Conservation (phyloP, 2,888 invertebrate species). For the Cataglyphis rosenhaueri region DNA sequence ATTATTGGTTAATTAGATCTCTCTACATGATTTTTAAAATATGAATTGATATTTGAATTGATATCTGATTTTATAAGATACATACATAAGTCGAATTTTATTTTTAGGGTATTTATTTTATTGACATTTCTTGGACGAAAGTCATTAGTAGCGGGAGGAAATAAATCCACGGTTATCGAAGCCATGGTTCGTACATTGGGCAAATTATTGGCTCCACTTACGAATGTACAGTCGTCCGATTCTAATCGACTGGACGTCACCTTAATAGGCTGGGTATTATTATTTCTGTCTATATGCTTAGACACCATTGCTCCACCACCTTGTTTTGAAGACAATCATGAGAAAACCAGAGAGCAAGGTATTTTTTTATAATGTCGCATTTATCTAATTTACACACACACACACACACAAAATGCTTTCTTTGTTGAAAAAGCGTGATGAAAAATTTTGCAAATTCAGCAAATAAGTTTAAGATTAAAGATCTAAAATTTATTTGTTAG, state of each 20-base stretch:
- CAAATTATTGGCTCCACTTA: constrained; percentile 87
- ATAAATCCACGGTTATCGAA: constrained; percentile 89
- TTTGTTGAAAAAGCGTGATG: not conserved
- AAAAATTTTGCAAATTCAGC: not conserved
- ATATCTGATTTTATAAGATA: not conserved
- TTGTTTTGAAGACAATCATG: constrained; percentile 79
- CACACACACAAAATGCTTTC: not conserved
- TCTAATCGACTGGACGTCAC: constrained; percentile 80
- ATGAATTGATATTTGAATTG: not conserved
- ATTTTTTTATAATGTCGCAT: constrained; percentile 37
- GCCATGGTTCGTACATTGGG: constrained; percentile 88
- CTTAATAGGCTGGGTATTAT: constrained; percentile 90
- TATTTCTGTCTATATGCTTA: constrained; percentile 91
- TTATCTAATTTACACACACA: not conserved
- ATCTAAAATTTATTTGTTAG: not conserved
- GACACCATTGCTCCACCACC: constrained; percentile 84
- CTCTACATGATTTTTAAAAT: not conserved
- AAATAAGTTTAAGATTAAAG: not conserved
- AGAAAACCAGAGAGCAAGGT: constrained; percentile 84
- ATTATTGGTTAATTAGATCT: not conserved
- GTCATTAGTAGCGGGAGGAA: constrained; percentile 85
- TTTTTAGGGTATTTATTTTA: constrained; percentile 92
- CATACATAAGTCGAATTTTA: not conserved
- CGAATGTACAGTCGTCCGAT: constrained; percentile 73
- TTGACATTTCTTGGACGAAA: constrained; percentile 95